Base-by-base conservation (phyloP, 1,140 invertebrate species). In the Holotrichia oblita region DNA sequence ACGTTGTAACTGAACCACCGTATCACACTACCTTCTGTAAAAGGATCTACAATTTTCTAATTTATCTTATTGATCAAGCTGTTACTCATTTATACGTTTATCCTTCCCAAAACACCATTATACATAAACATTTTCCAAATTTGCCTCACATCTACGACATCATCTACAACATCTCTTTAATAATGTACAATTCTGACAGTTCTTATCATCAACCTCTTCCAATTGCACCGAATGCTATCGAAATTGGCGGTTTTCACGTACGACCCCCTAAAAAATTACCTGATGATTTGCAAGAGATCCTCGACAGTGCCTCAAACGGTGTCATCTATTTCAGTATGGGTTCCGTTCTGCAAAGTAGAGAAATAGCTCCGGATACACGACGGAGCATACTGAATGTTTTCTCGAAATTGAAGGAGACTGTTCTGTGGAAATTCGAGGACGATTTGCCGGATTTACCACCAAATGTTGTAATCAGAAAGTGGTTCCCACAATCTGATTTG, bases 371-470 rank as follows among this genome's bases (percentile, higher is more conserved):
- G 85, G 22, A 82, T 77, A 9, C 77, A 80, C 7, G 73, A 87
- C 55, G 78, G 61, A n/a, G 81, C 88, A 34, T 24, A 87, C 2
- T 80, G 83, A n/a, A 84, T 80, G 0, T 87, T 88, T n/a, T n/a
- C n/a, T n/a, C n/a, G n/a, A n/a, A n/a, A n/a, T n/a, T n/a, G n/a
- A n/a, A n/a, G n/a, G n/a, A 81, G 73, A 81, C 79, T 59, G 88
- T 93, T 0, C 80, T 94, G 0, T 93, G 91, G 92, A 94, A 94
- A 83, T 94, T 89, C 87, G 92, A 93, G 83, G 88, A 88, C 4
- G 88, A 89, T 17, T 87, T 83, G 34, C 80, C 92, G 0, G 85
- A 85, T 1, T 88, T 90, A 79, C 88, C 91, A 0, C 80, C 86
- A 0, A 94, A 94, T 87, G 87, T 95, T 0, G 87, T 90, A 74